Evolutionary conservation across 2,888 invertebrate genomes (phyloP).

Genomic region (Athripsodes cinereus): DNA sequence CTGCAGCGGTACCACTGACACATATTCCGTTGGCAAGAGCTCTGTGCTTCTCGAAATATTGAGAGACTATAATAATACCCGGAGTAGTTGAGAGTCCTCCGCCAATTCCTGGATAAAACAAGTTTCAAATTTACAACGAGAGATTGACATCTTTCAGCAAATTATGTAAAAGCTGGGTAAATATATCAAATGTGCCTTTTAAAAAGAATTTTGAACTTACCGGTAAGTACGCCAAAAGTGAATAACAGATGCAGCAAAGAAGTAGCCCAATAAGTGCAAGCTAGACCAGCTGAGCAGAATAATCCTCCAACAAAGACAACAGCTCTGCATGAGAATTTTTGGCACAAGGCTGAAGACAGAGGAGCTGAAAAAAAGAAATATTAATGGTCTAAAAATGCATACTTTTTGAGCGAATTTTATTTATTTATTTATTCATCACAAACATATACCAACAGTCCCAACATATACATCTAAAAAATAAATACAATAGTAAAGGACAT

Average conservation of each 20-base stretch:
- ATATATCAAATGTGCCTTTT: no score
- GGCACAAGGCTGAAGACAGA: slow-evolving; percentile 66
- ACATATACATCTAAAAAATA: no score
- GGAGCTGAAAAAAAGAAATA: slow-evolving; percentile 54
- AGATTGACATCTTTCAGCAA: no score
- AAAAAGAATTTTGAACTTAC: slow-evolving; percentile 36
- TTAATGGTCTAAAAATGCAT: no score
- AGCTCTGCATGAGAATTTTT: slow-evolving; percentile 60
- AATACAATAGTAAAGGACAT: no score
- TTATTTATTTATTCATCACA: no score
- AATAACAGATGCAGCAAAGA: slow-evolving; percentile 62
- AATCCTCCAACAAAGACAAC: slow-evolving; percentile 69
- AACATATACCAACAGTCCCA: no score
- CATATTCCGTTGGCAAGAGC: slow-evolving; percentile 76
- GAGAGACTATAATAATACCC: slow-evolving; percentile 73
- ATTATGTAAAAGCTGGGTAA: no score
- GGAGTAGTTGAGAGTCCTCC: slow-evolving; percentile 75
- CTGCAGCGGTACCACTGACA: slow-evolving; percentile 74
- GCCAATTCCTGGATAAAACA: slow-evolving; percentile 55
- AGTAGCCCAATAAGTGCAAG: slow-evolving; percentile 63
- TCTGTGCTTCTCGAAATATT: slow-evolving; percentile 72
- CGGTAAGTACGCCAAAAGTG: slow-evolving; percentile 67
- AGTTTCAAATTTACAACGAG: no score
- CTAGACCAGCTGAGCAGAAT: slow-evolving; percentile 64
- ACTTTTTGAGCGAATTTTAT: no score